Evolutionary conservation across 2,888 invertebrate species (phyloP).

Genomic region (Xestia xanthographa): DNA sequence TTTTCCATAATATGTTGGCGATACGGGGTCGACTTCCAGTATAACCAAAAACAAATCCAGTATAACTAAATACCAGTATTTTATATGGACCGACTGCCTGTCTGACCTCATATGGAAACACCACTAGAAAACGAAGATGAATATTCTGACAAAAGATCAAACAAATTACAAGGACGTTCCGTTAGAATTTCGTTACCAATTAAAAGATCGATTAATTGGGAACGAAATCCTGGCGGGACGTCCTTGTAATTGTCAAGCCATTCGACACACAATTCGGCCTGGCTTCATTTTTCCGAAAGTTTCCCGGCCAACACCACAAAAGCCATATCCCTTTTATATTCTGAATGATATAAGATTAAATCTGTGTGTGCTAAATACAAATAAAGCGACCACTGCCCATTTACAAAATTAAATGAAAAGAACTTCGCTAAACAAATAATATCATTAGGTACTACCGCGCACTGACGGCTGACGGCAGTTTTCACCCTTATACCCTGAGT

Average conservation of each 20-base stretch:
- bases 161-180: too few species aligned
- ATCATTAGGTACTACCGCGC: neutral
- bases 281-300: neutral
- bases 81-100: too few species aligned
- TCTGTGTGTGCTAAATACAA: neutral
- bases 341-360: neutral
- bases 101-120: too few species aligned
- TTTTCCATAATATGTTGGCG: too few species aligned
- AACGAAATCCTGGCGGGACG: too few species aligned
- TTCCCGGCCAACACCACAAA: neutral
- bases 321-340: neutral
- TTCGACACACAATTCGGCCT: neutral
- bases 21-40: too few species aligned
- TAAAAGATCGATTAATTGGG: too few species aligned
- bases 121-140: too few species aligned
- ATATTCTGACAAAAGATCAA: too few species aligned
- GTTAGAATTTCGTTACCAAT: too few species aligned
- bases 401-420: neutral
- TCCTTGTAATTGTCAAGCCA: neutral
- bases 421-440: neutral
- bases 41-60: too few species aligned
- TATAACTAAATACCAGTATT: too few species aligned
- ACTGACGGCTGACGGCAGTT: rapidly evolving
- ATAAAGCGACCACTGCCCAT: neutral
- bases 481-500: neutral